Conservation (phyloP, 2,888 invertebrate genomes). For the Heliconius ethilla region DNA sequence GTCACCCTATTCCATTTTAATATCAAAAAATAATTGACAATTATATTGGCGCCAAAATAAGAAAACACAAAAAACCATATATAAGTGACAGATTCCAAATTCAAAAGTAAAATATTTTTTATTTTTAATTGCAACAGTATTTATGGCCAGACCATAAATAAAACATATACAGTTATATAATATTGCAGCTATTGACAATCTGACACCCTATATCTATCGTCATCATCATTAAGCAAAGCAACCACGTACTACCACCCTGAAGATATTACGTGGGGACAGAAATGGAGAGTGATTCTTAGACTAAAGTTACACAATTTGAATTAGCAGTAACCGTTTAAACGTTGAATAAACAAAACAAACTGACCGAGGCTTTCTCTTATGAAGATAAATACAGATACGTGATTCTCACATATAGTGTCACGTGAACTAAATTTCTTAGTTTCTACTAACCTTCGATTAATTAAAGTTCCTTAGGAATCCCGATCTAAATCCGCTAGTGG, state of each 20-base stretch:
- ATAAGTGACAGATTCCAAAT: too few species aligned
- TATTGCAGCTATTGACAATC: conserved; percentile 13
- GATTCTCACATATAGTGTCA: conserved; percentile 16
- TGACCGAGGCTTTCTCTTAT: conserved; percentile 67
- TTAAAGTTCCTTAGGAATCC: not conserved
- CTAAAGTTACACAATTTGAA: conserved; percentile 58
- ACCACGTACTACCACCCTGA: conserved; percentile 23
- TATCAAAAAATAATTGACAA: too few species aligned
- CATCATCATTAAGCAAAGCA: not conserved
- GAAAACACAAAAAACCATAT: too few species aligned
- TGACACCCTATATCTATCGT: conserved; percentile 1
- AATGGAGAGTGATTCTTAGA: conserved; percentile 64
- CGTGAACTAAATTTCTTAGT: not conserved
- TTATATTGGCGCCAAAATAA: too few species aligned
- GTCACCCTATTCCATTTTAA: too few species aligned
- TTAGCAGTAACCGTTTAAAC: conserved; percentile 56
- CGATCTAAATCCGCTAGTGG: not conserved
- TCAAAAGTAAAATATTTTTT: too few species aligned
- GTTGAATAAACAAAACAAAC: conserved; percentile 60
- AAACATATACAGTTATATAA: not conserved
- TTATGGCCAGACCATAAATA: too few species aligned
- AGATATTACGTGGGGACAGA: conserved; percentile 62
- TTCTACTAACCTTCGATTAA: not conserved
- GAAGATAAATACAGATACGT: conserved; percentile 31
- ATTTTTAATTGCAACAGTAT: not conserved